These are phyloP conservation scores for Drosophila mimetica DNA, from an alignment of 2,888 invertebrate genomes.

Conservation along the genomic window DNA sequence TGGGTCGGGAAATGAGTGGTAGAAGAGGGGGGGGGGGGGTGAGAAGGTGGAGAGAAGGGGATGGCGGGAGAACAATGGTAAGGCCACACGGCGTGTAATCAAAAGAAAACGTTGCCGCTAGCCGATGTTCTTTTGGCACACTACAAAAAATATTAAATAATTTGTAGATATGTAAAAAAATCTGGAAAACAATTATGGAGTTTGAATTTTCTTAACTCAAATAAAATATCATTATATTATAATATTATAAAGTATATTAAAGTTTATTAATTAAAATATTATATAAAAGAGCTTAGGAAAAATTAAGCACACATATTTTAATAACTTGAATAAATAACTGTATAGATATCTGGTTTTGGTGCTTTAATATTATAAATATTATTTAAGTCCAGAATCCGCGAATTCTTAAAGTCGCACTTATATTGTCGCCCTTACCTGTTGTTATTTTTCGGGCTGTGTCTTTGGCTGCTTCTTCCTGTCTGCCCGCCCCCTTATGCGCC, in stretches of 20 bases:
- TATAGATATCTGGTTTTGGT: too few relatives aligned
- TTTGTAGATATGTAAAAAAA: too few relatives aligned
- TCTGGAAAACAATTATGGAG: too few relatives aligned
- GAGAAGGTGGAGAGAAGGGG: not conserved
- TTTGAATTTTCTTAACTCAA: too few relatives aligned
- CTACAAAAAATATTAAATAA: not conserved
- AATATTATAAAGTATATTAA: too few relatives aligned
- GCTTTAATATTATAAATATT: too few relatives aligned
- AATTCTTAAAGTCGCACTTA: not conserved
- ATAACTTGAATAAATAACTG: too few relatives aligned
- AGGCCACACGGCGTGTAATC: conserved; percentile 53
- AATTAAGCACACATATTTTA: too few relatives aligned
- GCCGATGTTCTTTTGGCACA: conserved; percentile 19
- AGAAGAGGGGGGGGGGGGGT: not conserved
- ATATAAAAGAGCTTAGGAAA: too few relatives aligned
- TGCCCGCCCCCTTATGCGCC: not conserved
- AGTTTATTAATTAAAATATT: too few relatives aligned
- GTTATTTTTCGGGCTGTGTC: conserved; percentile 22
- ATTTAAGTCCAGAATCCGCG: too few relatives aligned
- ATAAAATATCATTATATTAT: too few relatives aligned
- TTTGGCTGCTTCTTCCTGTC: conserved; percentile 6
- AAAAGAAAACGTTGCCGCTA: conserved; percentile 51
- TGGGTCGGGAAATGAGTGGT: conserved; percentile 6
- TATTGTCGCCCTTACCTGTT: not conserved
- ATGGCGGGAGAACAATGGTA: conserved; percentile 41